These are phyloP conservation scores for Ormia ochracea DNA, from an alignment of 2,888 invertebrate genomes.

Conservation along the genomic window DNA sequence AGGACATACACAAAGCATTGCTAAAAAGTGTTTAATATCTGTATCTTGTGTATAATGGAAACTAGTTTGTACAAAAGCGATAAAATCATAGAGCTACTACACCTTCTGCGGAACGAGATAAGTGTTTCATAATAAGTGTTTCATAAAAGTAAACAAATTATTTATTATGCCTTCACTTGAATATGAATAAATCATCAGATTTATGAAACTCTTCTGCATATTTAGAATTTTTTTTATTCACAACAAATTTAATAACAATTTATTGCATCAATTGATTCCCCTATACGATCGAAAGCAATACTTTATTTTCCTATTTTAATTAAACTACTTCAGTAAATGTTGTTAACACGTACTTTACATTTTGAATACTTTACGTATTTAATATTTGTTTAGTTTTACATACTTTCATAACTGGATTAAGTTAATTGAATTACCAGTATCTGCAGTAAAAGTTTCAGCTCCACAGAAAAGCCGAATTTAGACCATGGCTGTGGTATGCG, in stretches of 20 bases:
- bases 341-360: neutral
- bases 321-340: neutral
- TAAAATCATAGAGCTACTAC: neutral
- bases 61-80: too few relatives aligned
- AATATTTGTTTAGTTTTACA: neutral
- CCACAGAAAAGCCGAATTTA: neutral
- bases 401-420: neutral
- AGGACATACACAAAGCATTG: neutral
- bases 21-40: too few relatives aligned
- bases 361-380: neutral
- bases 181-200: too few relatives aligned
- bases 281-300: neutral
- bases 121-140: too few relatives aligned
- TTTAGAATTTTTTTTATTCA: too few relatives aligned
- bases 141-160: too few relatives aligned
- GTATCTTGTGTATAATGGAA: too few relatives aligned
- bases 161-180: too few relatives aligned
- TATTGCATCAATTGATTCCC: too few relatives aligned
- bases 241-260: too few relatives aligned
- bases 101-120: neutral
- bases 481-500: slow-evolving; percentile 54
- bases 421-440: neutral
- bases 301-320: neutral
- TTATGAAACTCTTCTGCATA: too few relatives aligned
- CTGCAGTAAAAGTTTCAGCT: neutral